These are phyloP conservation scores for Glyphotaelius pellucidus DNA, from an alignment of 2,888 invertebrate species.

Conservation along the genomic window DNA sequence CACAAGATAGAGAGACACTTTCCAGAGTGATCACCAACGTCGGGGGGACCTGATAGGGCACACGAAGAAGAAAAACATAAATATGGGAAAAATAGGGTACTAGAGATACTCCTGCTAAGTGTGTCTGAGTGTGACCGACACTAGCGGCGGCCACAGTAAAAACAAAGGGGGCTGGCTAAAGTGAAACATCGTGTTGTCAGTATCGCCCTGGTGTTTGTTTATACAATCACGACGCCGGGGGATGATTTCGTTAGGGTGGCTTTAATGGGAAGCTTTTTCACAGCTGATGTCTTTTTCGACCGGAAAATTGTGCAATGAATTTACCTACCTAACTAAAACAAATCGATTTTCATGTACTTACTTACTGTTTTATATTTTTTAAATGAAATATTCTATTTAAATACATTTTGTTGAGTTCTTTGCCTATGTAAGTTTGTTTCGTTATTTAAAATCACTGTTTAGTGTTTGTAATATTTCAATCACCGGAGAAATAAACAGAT, in stretches of 20 bases:
- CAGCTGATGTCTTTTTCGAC: neutral
- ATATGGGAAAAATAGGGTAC: neutral
- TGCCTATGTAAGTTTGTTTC: no score
- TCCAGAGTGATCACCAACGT: no score
- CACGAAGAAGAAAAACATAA: no score
- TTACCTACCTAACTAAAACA: neutral
- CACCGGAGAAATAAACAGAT: no score
- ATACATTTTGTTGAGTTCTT: no score
- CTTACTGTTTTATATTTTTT: no score
- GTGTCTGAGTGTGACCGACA: slow-evolving; percentile 7
- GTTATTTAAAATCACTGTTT: no score
- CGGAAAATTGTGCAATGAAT: neutral
- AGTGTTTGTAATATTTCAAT: no score
- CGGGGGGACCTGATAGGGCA: no score
- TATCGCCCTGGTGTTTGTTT: slow-evolving; percentile 7
- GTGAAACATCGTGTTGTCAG: slow-evolving; percentile 17
- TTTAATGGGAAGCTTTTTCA: neutral
- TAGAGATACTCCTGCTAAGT: neutral
- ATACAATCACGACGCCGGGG: neutral
- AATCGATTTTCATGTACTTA: neutral
- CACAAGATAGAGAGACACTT: no score
- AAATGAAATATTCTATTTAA: no score
- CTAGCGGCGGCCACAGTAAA: neutral
- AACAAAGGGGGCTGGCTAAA: slow-evolving; percentile 17
- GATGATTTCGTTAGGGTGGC: neutral